Conservation (phyloP, 2,113 vertebrate species). For the Ammodytes marinus region DNA sequence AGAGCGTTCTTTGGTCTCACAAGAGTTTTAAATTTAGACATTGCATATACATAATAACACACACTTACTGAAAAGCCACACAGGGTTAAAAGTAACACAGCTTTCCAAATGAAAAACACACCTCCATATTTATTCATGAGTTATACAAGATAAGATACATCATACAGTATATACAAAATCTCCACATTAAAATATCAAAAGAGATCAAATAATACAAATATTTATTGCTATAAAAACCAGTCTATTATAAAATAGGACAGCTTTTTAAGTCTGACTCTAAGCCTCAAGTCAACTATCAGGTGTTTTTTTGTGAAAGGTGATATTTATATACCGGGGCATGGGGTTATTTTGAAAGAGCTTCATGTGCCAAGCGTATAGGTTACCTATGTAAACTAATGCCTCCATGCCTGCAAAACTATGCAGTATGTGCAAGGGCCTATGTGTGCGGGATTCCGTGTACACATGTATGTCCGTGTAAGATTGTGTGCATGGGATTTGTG, state of each 20-base stretch:
- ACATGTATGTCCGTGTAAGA: constrained; percentile 4
- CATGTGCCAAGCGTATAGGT: constrained; percentile 63
- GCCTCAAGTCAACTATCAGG: constrained; percentile 40
- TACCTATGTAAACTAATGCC: constrained; percentile 63
- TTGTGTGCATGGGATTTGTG: constrained; percentile 26
- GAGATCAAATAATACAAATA: constrained; percentile 57
- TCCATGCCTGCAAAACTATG: constrained; percentile 51
- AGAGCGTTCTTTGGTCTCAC: constrained; percentile 10
- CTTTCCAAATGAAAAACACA: constrained; percentile 64
- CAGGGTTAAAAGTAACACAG: constrained; percentile 13
- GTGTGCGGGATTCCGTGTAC: constrained; percentile 25
- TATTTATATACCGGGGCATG: constrained; percentile 62
- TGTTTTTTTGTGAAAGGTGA: constrained; percentile 44
- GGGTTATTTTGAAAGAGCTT: constrained; percentile 71
- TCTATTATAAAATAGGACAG: constrained; percentile 33
- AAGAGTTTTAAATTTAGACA: constrained; percentile 4
- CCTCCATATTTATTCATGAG: constrained; percentile 77
- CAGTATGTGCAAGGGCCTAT: constrained; percentile 59
- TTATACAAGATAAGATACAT: constrained; percentile 72
- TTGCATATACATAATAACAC: not conserved
- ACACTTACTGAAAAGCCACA: not conserved
- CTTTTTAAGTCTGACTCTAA: constrained; percentile 10
- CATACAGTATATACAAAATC: constrained; percentile 81
- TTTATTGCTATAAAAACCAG: constrained; percentile 50
- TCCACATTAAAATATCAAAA: constrained; percentile 72